A percentile compares a stretch with the other conserved stretches of the same genome.
Evolutionary conservation across 2,888 invertebrate genomes (phyloP).

Genomic region (Cylindroiulus punctatus): DNA sequence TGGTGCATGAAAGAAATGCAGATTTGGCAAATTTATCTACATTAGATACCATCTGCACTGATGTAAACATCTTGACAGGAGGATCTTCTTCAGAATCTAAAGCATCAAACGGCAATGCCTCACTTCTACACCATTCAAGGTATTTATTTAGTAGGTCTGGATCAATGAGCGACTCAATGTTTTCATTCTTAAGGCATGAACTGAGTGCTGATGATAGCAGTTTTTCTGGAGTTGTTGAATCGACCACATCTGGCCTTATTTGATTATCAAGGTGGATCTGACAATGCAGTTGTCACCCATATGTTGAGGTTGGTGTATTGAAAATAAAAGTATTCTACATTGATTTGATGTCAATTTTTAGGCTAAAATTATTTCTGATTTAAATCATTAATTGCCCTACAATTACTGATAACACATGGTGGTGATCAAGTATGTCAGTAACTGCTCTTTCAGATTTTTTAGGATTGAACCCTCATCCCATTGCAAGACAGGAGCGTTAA

Average conservation of each 20-base stretch:
- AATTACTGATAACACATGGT: too few species aligned
- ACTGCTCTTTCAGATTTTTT: too few species aligned
- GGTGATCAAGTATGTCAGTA: too few species aligned
- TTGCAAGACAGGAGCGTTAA: too few species aligned
- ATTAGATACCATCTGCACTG: background rate
- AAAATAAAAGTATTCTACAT: too few species aligned
- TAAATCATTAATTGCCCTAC: too few species aligned
- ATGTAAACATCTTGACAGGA: background rate
- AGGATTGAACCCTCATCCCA: too few species aligned
- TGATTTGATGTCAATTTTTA: too few species aligned
- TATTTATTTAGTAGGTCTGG: background rate
- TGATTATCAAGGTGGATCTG: background rate
- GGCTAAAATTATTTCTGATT: too few species aligned
- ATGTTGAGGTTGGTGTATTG: too few species aligned
- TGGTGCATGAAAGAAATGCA: background rate
- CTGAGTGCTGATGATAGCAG: conserved; percentile 46
- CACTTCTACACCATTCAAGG: background rate
- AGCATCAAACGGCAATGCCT: background rate
- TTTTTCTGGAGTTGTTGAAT: background rate
- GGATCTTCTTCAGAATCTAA: background rate
- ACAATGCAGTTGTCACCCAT: background rate
- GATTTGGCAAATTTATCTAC: background rate
- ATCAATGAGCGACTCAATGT: conserved; percentile 31
- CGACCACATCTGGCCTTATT: background rate
- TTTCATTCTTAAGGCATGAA: conserved; percentile 51